These are phyloP conservation scores for Megaceryle torquata DNA, from an alignment of 2,113 vertebrate genomes.

Conservation along the genomic window DNA sequence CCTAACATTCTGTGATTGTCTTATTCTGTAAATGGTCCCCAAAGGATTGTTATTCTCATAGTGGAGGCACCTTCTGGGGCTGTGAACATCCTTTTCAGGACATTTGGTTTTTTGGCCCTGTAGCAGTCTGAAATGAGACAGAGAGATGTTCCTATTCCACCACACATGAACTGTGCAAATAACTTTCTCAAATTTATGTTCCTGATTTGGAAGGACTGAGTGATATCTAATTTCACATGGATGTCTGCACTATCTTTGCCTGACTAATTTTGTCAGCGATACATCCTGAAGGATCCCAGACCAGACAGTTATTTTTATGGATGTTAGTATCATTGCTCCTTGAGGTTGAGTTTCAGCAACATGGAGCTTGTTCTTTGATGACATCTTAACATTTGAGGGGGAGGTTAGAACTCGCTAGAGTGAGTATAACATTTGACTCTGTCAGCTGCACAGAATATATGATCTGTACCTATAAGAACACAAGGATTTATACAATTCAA, in stretches of 20 bases:
- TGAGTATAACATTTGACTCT: slow-evolving; percentile 38
- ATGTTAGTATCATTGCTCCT: slow-evolving; percentile 42
- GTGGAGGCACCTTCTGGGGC: background rate
- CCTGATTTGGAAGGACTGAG: background rate
- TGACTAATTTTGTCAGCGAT: background rate
- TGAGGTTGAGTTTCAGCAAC: slow-evolving; percentile 58
- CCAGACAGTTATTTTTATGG: slow-evolving; percentile 68
- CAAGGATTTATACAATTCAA: background rate
- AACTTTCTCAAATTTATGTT: background rate
- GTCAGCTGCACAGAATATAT: slow-evolving; percentile 49
- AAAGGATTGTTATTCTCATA: background rate
- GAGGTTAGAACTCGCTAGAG: slow-evolving; percentile 44
- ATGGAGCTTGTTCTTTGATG: slow-evolving; percentile 72
- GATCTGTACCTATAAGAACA: slow-evolving; percentile 34
- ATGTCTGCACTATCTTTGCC: background rate
- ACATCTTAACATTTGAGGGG: slow-evolving; percentile 66
- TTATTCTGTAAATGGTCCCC: background rate
- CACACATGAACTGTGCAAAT: background rate
- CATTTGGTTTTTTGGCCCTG: background rate
- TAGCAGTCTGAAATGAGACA: background rate
- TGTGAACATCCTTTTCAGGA: background rate
- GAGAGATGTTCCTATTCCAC: background rate
- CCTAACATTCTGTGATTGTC: no score
- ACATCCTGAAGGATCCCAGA: slow-evolving; percentile 17
- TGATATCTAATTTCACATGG: background rate